Base-by-base conservation (phyloP, 2,113 vertebrate species). In the Stegastes partitus region DNA sequence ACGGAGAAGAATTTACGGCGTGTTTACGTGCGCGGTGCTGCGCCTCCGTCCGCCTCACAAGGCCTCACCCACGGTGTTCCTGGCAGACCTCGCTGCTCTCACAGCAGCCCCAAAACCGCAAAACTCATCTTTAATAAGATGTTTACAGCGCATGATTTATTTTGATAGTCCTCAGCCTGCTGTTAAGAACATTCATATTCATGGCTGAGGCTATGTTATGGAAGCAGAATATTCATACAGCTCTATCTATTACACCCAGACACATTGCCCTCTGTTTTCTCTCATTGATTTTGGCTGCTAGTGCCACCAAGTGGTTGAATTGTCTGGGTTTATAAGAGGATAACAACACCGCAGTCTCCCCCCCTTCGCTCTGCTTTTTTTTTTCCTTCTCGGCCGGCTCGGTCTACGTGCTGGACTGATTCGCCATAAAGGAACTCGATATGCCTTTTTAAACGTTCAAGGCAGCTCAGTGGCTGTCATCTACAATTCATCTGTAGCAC, bases 261-360 rank as follows among this genome's bases (percentile, higher is more conserved):
- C 72, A 70, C 37, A 28, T 7, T 31, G 22, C 45, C 31, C 56
- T 55, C 59, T 70, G 39, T 76, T 82, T 2, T 47, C 63, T 65
- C 22, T 28, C 77, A 88, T 85, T 89, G 91, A 91, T 94, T 95
- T 93, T 94, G 92, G 88, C 76, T 89, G 85, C 82, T 94, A 93
- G 91, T 95, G 94, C 93, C 93, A 94, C 92, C 94, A 91, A 94
- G 93, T 94, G 94, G 87, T 61, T 14, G 56, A 44, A 80, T 22
- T 19, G 23, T 67, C 45, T 61, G 50, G 21, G 55, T 68, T 67
- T 77, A 22, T 28, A 58, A 81, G 63, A 70, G 64, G 42, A 53
- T 26, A 49, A 19, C 11, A 58, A 11, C 21, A 81, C 80, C 71
- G 79, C 85, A 79, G 74, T 53, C 25, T 57, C 55, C 44, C 26